Base-by-base conservation (phyloP, 1,140 invertebrate species). In the Chlorops oryzae region DNA sequence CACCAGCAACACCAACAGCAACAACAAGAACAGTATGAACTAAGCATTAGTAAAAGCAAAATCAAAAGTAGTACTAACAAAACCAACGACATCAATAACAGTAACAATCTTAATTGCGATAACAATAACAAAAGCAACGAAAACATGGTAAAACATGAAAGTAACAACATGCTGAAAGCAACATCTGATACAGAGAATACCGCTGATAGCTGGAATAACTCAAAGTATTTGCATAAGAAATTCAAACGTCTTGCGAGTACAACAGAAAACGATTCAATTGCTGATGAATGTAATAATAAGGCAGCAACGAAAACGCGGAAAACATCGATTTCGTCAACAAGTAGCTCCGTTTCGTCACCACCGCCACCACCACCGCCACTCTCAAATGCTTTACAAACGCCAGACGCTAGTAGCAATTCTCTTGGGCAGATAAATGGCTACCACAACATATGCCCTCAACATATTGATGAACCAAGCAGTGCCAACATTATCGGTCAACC, bases 221-320 rank as follows among this genome's bases (percentile, higher is more conserved):
- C 82, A 58, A 87, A 84, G 62, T 92, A 92, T 76, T 77, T 89
- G 73, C 88, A 92, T 68, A 92, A 92, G 68, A 92, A 92, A 70
- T 92, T 92, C 72, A 91, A 92, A 74, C 90, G 90, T 68, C 81
- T 89, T 75, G 82, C 86, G 55, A 85, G 84, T 77, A 66, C 82
- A 70, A 74, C 75, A 70, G 63, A 71, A 5, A 50, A 57, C 12
- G 67, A 70, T 34, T 39, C 13, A 23, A 46, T 54, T 59, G 62
- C 58, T 68, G 59, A 54, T 60, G 59, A 62, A 52, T 52, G 44
- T 51, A 45, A 65, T 53, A 47, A 59, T 59, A 39, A 46, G 21
- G 51, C 43, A 15, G 24, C 23, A 5, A 23, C 34, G 20, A 44
- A 28, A 39, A n/a, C 39, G 34, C 77, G 64, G 63, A 63, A 52